phyloP scores from a whole-genome alignment of 1,140 invertebrate species.

The Euwallacea fornicatus region DNA sequence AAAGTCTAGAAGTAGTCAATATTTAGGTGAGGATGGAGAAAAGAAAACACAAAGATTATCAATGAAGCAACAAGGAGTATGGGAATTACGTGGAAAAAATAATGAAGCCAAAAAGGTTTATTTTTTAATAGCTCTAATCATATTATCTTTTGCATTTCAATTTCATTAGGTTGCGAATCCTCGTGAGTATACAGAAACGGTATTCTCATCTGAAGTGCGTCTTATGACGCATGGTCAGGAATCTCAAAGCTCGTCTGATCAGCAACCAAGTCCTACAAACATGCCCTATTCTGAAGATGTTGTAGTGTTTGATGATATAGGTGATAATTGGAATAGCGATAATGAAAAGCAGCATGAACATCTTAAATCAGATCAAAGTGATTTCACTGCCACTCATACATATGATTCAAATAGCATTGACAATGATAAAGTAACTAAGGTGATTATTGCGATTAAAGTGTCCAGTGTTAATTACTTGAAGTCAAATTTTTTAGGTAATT shows the following conservation, averaged over 20 bases:
- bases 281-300: constrained; percentile 63
- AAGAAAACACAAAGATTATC: constrained; percentile 63
- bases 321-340: constrained; percentile 68
- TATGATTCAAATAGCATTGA: constrained; percentile 51
- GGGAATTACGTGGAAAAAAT: constrained; percentile 64
- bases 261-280: constrained; percentile 51
- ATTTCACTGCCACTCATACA: constrained; percentile 43
- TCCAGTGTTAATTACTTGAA: neutral
- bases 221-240: constrained; percentile 55
- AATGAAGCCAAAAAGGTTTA: constrained; percentile 58
- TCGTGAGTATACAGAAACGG: constrained; percentile 64
- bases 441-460: constrained; percentile 47
- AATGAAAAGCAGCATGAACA: constrained; percentile 41
- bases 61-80: constrained; percentile 60
- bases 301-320: constrained; percentile 82
- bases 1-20: constrained; percentile 65
- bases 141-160: constrained; percentile 13
- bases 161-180: constrained; percentile 47
- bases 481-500: constrained; percentile 56
- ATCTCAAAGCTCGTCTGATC: constrained; percentile 35
- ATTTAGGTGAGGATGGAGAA: constrained; percentile 55
- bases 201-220: constrained; percentile 66
- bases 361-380: constrained; percentile 31
- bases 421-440: constrained; percentile 68
- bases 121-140: neutral